Percentiles rank a stretch among this genome's conserved stretches.
Evolutionary conservation across 2,888 invertebrate genomes (phyloP).

Genomic region (Melikaiella ostensackeni): DNA sequence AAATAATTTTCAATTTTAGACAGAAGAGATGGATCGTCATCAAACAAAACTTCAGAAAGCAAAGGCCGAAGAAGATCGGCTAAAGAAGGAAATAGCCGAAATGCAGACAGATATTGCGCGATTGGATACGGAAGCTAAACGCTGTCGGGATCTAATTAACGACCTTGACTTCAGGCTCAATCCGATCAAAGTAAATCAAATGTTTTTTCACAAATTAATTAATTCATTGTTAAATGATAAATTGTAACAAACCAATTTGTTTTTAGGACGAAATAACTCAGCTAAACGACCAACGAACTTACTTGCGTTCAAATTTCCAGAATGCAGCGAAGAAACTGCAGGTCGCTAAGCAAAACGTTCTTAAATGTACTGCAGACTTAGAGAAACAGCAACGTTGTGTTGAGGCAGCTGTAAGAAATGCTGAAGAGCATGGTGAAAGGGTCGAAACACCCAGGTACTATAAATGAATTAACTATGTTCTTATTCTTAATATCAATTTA

Average conservation of each 20-base stretch:
- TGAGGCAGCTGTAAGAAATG: slow-evolving; percentile 74
- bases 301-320: slow-evolving; percentile 53
- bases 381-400: slow-evolving; percentile 74
- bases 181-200: slow-evolving; percentile 60
- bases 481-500: slow-evolving; percentile 24
- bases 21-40: slow-evolving; percentile 76
- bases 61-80: slow-evolving; percentile 60
- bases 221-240: too few species aligned
- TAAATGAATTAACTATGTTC: slow-evolving; percentile 17
- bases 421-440: slow-evolving; percentile 78
- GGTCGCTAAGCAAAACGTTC: slow-evolving; percentile 57
- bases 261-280: slow-evolving; percentile 77
- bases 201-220: slow-evolving; percentile 13
- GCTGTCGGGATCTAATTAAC: slow-evolving; percentile 56
- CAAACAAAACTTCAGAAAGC: slow-evolving; percentile 66
- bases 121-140: slow-evolving; percentile 70
- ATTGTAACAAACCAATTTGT: background rate
- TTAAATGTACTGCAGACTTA: slow-evolving; percentile 66
- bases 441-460: slow-evolving; percentile 78
- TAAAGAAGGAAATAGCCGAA: slow-evolving; percentile 69
- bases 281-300: slow-evolving; percentile 74
- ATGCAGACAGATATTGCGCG: slow-evolving; percentile 75
- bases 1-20: slow-evolving; percentile 54
- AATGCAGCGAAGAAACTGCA: slow-evolving; percentile 54
- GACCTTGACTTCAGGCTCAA: slow-evolving; percentile 59